Conservation (phyloP, 2,113 vertebrate species). For the Chlorocebus sabaeus region DNA sequence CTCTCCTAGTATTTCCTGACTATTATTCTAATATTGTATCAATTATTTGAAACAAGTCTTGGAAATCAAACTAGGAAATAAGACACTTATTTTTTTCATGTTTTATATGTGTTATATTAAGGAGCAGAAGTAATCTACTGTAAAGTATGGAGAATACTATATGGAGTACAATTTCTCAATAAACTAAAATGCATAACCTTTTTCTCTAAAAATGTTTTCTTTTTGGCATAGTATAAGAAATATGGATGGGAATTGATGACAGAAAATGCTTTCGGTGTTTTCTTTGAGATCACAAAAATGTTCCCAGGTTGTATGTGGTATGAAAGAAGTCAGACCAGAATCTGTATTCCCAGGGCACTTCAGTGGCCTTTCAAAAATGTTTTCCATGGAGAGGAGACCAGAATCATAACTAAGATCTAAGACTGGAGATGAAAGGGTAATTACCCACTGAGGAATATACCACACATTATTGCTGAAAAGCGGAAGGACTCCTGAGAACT, state of each 20-base stretch:
- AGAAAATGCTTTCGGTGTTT: neutral
- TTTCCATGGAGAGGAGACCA: conserved; percentile 26
- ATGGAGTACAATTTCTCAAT: neutral
- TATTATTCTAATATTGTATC: neutral
- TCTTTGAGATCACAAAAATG: neutral
- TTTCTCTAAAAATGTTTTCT: neutral
- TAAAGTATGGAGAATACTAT: neutral
- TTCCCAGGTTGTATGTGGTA: neutral
- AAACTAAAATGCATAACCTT: neutral
- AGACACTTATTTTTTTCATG: neutral
- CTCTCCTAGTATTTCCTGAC: neutral
- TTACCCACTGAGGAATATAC: neutral
- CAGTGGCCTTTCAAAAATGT: conserved; percentile 49
- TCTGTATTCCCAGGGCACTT: conserved; percentile 19
- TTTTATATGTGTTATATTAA: neutral
- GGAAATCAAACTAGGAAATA: neutral
- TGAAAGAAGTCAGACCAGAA: conserved; percentile 44
- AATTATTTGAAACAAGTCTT: conserved; percentile 3
- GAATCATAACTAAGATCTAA: conserved; percentile 46
- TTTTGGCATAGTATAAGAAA: neutral
- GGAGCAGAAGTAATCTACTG: neutral
- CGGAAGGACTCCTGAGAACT: neutral
- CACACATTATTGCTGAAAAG: neutral
- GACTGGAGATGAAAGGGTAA: conserved; percentile 37
- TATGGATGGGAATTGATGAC: neutral